Base-by-base conservation (phyloP, 2,113 vertebrate genomes). In the Rafetus swinhoei region DNA sequence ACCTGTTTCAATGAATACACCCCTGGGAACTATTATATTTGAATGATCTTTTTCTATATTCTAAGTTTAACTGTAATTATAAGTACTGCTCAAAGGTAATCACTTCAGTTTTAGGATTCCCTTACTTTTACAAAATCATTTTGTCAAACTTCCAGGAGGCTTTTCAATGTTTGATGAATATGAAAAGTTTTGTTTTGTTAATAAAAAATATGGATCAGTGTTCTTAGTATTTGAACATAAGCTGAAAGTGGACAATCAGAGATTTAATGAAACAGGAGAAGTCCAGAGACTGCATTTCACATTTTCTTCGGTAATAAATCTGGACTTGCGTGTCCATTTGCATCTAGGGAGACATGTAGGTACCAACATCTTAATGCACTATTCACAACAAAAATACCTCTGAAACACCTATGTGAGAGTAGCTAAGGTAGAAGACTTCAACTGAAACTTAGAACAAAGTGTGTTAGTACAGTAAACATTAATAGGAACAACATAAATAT, bases 1-100 rank as follows among this genome's bases (percentile, higher is more conserved):
- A 86, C 59, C 84, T 93, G 88, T 81, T 90, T 39, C 81, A 52
- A 54, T 88, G 86, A 96, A 96, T 97, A 35, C 57, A 79, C 88
- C 93, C 85, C 22, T 0, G 9, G 93, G 92, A 96, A 82, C 84
- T 77, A 95, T 50, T 86, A 54, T 45, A 60, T 59, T 90, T 85
- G 77, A 97, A 96, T 62, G 15, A 85, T 55, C 57, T 90, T 72
- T 92, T 80, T 97, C 35, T 27, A 50, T 77, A 50, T 82, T 90
- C 85, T 52, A 16, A 45, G 39, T 90, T 90, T 95, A 95, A 79
- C 72, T 86, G 89, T 94, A 95, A 84, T 92, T 92, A 90, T 9
- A 85, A 27, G 77, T 35, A 76, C 56, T 69, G 92, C 60, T 2
- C 3, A 89, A 82, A 91, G 15, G 9, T 24, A 87, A 50, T n/a